Conservation (phyloP, 1,140 invertebrate genomes). For the Leptinotarsa undecemlineata region DNA sequence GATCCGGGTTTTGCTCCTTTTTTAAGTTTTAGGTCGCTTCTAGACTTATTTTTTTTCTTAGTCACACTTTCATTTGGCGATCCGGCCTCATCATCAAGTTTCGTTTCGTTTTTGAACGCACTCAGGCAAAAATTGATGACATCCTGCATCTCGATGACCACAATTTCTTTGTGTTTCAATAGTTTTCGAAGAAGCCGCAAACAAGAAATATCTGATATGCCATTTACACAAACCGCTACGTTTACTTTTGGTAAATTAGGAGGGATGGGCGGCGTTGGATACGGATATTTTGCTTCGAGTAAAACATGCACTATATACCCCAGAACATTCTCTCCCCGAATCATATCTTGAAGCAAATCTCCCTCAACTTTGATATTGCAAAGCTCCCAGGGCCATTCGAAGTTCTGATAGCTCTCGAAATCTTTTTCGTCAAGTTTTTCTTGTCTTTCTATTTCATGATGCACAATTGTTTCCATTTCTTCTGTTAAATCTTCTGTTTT, state of each 20-base stretch:
- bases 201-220: slow-evolving; percentile 55
- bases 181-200: slow-evolving; percentile 57
- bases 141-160: slow-evolving; percentile 59
- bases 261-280: slow-evolving; percentile 49
- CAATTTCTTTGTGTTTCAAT: slow-evolving; percentile 56
- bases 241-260: slow-evolving; percentile 54
- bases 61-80: slow-evolving; percentile 23
- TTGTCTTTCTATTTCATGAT: slow-evolving; percentile 44
- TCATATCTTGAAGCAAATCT: slow-evolving; percentile 31
- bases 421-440: slow-evolving; percentile 49
- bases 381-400: slow-evolving; percentile 51
- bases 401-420: slow-evolving; percentile 53
- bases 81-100: slow-evolving; percentile 54
- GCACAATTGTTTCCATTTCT: slow-evolving; percentile 33
- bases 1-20: slow-evolving; percentile 35
- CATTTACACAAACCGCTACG: slow-evolving; percentile 58
- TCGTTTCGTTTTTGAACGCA: slow-evolving; percentile 59
- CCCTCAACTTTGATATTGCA: slow-evolving; percentile 24
- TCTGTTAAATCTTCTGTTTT: slow-evolving; percentile 7
- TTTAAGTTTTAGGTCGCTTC: slow-evolving; percentile 32
- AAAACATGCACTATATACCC: slow-evolving; percentile 63
- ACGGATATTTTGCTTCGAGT: slow-evolving; percentile 61
- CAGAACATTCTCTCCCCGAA: slow-evolving; percentile 49
- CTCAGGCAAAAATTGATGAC: slow-evolving; percentile 63
- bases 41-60: slow-evolving; percentile 29